Conservation (phyloP, 2,113 vertebrate species). For the Neopipo cinnamomea region DNA sequence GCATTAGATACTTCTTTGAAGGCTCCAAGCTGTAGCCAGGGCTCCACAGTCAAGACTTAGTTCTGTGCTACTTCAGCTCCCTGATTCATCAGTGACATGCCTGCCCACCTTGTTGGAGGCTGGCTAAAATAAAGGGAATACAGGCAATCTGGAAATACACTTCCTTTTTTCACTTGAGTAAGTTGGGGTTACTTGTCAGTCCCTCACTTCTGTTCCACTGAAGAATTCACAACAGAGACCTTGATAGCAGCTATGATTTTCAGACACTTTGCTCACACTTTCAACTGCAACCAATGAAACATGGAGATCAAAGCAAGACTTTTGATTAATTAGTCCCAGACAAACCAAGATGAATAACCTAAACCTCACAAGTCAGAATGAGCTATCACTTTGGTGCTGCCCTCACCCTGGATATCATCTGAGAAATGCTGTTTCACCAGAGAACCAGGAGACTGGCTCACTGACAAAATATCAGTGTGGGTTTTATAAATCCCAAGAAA, state of each 20-base stretch:
- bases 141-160: neutral
- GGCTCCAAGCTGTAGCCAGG: neutral
- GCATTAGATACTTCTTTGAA: neutral
- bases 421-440: neutral
- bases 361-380: neutral
- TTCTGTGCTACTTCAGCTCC: neutral
- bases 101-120: neutral
- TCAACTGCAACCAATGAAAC: neutral
- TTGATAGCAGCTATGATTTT: neutral
- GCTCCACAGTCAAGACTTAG: neutral
- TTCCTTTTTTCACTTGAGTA: neutral
- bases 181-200: neutral
- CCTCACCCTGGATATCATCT: neutral
- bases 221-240: neutral
- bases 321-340: constrained; percentile 26
- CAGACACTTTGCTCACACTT: neutral
- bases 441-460: neutral
- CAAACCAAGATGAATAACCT: neutral
- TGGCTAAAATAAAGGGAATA: neutral
- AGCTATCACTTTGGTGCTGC: neutral
- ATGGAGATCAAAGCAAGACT: neutral
- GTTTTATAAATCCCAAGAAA: neutral
- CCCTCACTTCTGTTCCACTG: neutral
- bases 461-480: neutral
- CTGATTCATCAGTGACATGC: neutral